Conservation (phyloP, 2,113 vertebrate species). For the Balaeniceps rex region DNA sequence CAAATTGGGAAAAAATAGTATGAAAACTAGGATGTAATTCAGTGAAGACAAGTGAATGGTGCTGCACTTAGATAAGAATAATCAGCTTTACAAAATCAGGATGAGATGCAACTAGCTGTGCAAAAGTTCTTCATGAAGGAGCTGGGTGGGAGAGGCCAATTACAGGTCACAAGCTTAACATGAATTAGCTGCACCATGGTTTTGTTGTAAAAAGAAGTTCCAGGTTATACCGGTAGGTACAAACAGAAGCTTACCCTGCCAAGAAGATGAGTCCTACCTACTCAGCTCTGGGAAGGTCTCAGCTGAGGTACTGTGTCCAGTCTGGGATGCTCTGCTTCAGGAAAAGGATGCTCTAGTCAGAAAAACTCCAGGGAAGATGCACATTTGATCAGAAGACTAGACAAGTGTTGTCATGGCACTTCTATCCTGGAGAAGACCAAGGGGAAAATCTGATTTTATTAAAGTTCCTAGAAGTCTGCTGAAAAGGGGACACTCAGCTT, state of each 20-base stretch:
- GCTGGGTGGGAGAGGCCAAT: not conserved
- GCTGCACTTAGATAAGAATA: not conserved
- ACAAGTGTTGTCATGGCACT: not conserved
- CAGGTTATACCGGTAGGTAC: not conserved
- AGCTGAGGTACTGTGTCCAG: not conserved
- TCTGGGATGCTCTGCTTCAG: not conserved
- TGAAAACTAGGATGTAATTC: not conserved
- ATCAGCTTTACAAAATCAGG: not conserved
- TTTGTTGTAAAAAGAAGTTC: not conserved
- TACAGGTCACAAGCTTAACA: not conserved
- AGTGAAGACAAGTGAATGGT: not conserved
- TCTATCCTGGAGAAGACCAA: not conserved
- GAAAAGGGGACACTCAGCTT: not conserved
- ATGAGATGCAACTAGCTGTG: not conserved
- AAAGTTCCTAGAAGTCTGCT: not conserved
- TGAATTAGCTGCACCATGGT: not conserved
- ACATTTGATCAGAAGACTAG: not conserved
- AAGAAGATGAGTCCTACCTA: not conserved
- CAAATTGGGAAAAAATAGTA: not conserved
- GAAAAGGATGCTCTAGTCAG: not conserved
- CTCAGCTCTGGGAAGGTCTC: not conserved
- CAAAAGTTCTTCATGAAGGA: not conserved
- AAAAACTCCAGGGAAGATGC: not conserved
- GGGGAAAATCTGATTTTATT: not conserved
- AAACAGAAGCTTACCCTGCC: not conserved